Evolutionary conservation across 2,888 invertebrate species (phyloP).

Genomic region (Polydesmus complanatus): DNA sequence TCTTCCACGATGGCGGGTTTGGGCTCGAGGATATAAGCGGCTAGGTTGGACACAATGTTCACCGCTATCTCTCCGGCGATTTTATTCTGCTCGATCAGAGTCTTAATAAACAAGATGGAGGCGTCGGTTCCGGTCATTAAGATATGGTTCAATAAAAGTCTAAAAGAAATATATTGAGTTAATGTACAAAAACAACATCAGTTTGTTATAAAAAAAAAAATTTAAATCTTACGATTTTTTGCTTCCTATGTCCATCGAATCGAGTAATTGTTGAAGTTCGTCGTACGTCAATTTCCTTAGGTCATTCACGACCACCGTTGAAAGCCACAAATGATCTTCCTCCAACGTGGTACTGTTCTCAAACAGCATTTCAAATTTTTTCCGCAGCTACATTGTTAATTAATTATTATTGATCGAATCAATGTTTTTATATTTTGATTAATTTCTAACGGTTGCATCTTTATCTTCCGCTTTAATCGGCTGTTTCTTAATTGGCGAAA

Average conservation of each 20-base stretch:
- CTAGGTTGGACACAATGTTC: conserved; percentile 25
- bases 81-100: conserved; percentile 24
- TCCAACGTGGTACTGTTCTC: no score
- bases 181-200: no score
- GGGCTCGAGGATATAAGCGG: conserved; percentile 28
- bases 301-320: no score
- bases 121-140: conserved; percentile 29
- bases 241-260: conserved; percentile 16
- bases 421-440: neutral
- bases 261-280: conserved; percentile 23
- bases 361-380: no score
- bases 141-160: conserved; percentile 26
- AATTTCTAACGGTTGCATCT: neutral
- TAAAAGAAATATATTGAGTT: no score
- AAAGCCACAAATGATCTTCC: no score
- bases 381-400: no score
- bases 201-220: no score
- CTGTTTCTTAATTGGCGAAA: neutral
- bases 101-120: conserved; percentile 28
- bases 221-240: no score
- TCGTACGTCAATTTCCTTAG: no score
- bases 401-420: no score
- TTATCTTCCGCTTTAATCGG: neutral
- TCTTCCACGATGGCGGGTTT: conserved; percentile 27
- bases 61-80: conserved; percentile 24